These are phyloP conservation scores for Condylura cristata DNA, from an alignment of 2,113 vertebrate genomes.

Conservation along the genomic window DNA sequence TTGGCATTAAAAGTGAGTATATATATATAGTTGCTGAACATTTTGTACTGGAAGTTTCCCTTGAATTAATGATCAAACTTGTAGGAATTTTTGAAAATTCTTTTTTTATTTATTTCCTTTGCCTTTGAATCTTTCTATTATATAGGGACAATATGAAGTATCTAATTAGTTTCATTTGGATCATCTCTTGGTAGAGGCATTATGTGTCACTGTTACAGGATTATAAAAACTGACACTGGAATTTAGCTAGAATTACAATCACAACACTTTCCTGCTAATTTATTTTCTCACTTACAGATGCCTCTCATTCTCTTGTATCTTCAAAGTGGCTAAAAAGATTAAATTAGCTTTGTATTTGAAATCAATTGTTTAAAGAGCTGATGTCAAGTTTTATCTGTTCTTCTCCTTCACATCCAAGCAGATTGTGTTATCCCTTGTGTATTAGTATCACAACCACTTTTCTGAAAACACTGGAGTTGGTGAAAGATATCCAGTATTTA, in stretches of 20 bases:
- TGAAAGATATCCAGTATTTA: neutral
- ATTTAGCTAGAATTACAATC: slow-evolving; percentile 39
- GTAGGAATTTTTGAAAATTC: neutral
- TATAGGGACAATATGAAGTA: neutral
- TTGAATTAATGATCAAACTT: slow-evolving; percentile 1
- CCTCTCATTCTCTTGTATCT: slow-evolving; percentile 47
- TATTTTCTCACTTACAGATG: slow-evolving; percentile 60
- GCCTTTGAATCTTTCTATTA: neutral
- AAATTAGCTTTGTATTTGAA: slow-evolving; percentile 74
- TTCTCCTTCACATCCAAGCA: slow-evolving; percentile 48
- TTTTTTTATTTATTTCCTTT: neutral
- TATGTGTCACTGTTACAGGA: neutral
- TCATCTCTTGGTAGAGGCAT: neutral
- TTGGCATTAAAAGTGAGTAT: neutral
- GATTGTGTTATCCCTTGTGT: slow-evolving; percentile 25
- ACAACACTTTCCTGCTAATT: slow-evolving; percentile 20
- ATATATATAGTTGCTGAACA: slow-evolving; percentile 13
- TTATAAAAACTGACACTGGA: neutral
- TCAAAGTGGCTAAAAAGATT: slow-evolving; percentile 60
- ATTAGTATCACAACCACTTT: neutral
- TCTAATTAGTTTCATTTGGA: neutral
- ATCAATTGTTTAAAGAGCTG: slow-evolving; percentile 57
- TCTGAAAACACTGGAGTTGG: neutral
- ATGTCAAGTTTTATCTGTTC: neutral
- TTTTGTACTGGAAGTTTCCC: neutral